These are phyloP conservation scores for Hirundo rustica DNA, from an alignment of 2,797 vertebrate species.

Conservation along the genomic window DNA sequence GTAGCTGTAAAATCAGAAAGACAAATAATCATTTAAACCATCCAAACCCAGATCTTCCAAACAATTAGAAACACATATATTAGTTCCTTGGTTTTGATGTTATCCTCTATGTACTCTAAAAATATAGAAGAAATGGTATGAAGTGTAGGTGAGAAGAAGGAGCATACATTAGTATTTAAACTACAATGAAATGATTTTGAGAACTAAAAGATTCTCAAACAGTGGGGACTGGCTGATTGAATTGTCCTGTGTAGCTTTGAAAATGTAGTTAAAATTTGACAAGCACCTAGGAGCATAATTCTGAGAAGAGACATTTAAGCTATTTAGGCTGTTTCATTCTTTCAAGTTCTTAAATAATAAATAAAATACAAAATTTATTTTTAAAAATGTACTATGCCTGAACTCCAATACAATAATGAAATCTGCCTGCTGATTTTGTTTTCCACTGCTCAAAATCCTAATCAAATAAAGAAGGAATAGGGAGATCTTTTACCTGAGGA, in stretches of 20 bases:
- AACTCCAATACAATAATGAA: neutral
- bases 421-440: neutral
- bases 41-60: neutral
- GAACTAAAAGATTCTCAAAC: neutral
- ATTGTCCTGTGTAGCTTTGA: neutral
- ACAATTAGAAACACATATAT: neutral
- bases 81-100: neutral
- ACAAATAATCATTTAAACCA: neutral
- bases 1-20: neutral
- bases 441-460: neutral
- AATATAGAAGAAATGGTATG: neutral
- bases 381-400: neutral
- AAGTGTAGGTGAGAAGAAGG: neutral
- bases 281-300: neutral
- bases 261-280: neutral
- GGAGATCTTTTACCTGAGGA: neutral
- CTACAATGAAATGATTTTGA: neutral
- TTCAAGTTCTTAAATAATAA: neutral
- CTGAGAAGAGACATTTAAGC: neutral
- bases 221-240: neutral
- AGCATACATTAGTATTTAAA: neutral
- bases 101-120: neutral
- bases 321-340: neutral
- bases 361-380: neutral
- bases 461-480: neutral